A percentile compares a stretch with the other conserved stretches of the same genome.
Conservation (phyloP, 2,888 invertebrate species). For the Fragum whitleyi region DNA sequence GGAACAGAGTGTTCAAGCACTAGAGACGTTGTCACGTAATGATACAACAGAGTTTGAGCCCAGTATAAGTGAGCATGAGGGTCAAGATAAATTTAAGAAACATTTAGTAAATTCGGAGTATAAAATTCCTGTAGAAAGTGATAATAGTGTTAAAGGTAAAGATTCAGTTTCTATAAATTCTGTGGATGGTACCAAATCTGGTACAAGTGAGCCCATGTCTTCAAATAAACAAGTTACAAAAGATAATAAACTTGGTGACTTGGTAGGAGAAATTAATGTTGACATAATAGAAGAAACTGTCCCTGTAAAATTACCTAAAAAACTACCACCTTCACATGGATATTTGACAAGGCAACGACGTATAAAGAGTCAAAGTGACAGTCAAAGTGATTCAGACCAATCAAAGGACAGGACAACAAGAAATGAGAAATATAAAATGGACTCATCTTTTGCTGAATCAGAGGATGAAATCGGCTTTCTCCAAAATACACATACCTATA, state of each 20-base stretch:
- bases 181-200: background rate
- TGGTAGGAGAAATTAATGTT: conserved; percentile 10
- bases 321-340: background rate
- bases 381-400: background rate
- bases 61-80: conserved; percentile 18
- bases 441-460: conserved; percentile 34
- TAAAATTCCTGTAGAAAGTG: background rate
- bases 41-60: conserved; percentile 49
- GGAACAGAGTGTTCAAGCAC: background rate
- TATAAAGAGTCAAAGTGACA: background rate
- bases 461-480: conserved; percentile 42
- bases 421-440: background rate
- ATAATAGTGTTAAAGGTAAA: background rate
- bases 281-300: background rate
- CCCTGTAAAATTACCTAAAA: background rate
- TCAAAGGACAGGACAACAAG: background rate
- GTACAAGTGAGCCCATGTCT: background rate
- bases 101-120: background rate
- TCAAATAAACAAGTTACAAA: background rate
- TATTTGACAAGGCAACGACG: conserved; percentile 32
- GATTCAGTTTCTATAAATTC: background rate
- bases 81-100: background rate
- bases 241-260: background rate
- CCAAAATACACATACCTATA: conserved; percentile 32
- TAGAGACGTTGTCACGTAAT: conserved; percentile 16